Conservation (phyloP, 2,113 vertebrate genomes). For the Clarias gariepinus region DNA sequence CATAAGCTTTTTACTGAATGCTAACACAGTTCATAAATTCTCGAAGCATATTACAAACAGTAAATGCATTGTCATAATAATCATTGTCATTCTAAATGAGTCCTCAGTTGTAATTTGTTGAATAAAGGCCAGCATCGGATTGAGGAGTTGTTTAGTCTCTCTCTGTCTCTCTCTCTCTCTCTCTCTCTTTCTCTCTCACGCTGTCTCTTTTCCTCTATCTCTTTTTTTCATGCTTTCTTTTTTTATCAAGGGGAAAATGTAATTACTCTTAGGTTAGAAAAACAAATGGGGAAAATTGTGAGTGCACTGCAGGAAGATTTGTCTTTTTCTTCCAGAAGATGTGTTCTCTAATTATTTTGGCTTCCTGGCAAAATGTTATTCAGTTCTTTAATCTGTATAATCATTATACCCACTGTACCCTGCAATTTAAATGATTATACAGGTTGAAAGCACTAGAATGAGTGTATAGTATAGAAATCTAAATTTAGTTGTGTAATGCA, state of each 20-base stretch:
- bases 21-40: slow-evolving; percentile 19
- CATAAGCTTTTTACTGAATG: neutral
- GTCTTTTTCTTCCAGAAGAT: slow-evolving; percentile 51
- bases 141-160: slow-evolving; percentile 46
- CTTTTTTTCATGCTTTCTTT: slow-evolving; percentile 17
- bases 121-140: slow-evolving; percentile 49
- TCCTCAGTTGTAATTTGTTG: slow-evolving; percentile 52
- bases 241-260: slow-evolving; percentile 52
- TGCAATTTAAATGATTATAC: slow-evolving; percentile 50
- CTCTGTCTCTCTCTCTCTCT: slow-evolving; percentile 16
- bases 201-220: slow-evolving; percentile 10
- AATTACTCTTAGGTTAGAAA: slow-evolving; percentile 57
- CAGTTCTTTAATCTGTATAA: slow-evolving; percentile 26
- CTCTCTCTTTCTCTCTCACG: slow-evolving; percentile 20
- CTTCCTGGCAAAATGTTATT: slow-evolving; percentile 47
- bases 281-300: slow-evolving; percentile 51
- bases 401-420: slow-evolving; percentile 32
- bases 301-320: slow-evolving; percentile 53
- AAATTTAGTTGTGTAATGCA: slow-evolving; percentile 37
- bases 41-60: neutral
- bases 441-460: slow-evolving; percentile 39
- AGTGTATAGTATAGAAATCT: slow-evolving; percentile 13
- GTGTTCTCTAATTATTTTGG: slow-evolving; percentile 57
- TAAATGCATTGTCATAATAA: slow-evolving; percentile 44
- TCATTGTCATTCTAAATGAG: slow-evolving; percentile 54